Conservation (phyloP, 2,888 invertebrate genomes). For the Plagodis dolabraria region DNA sequence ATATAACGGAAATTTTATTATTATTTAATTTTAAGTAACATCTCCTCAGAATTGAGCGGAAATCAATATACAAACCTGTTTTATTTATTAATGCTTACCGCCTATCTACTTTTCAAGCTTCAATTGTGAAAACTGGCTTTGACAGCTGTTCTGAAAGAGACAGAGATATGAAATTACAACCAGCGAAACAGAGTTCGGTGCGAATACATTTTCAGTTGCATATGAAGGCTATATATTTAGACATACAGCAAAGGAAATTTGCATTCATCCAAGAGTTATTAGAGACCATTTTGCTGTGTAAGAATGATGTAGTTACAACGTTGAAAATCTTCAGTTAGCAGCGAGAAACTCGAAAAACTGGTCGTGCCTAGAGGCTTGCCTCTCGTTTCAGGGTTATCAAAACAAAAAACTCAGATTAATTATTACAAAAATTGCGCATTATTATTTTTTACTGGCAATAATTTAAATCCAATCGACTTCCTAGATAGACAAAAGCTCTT, state of each 20-base stretch:
- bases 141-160: conserved; percentile 61
- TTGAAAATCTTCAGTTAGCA: conserved; percentile 38
- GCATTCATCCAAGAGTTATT: background rate
- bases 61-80: conserved; percentile 30
- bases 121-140: conserved; percentile 72
- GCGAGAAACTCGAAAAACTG: conserved; percentile 63
- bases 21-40: background rate
- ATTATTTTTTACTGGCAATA: conserved; percentile 34
- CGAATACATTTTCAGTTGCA: conserved; percentile 3
- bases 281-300: conserved; percentile 36
- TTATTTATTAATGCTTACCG: conserved; percentile 27
- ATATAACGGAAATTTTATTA: background rate
- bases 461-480: conserved; percentile 30
- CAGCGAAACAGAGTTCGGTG: conserved; percentile 36
- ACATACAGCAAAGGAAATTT: conserved; percentile 19
- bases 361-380: conserved; percentile 69
- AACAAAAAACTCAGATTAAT: conserved; percentile 39
- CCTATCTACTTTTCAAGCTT: conserved; percentile 58
- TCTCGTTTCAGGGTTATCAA: conserved; percentile 63
- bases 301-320: conserved; percentile 26
- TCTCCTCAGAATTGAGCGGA: conserved; percentile 18
- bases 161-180: conserved; percentile 16
- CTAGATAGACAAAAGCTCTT: conserved; percentile 21
- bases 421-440: conserved; percentile 37
- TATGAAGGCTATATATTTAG: conserved; percentile 33